These are phyloP conservation scores for Chlorops oryzae DNA, from an alignment of 1,140 invertebrate species.

Conservation along the genomic window DNA sequence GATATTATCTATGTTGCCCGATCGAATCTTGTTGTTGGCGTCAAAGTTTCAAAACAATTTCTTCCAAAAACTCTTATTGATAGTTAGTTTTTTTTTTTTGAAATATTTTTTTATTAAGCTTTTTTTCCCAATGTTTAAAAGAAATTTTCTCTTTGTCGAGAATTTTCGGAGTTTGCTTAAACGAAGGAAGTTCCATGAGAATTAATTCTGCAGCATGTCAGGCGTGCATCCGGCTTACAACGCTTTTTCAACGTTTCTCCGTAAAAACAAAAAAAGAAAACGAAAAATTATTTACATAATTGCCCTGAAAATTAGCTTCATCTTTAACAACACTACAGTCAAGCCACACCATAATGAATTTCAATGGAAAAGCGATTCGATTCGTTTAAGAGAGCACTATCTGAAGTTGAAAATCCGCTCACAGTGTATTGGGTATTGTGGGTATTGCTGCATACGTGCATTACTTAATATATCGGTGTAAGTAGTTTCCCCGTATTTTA, in stretches of 20 bases:
- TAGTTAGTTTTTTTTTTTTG: not conserved
- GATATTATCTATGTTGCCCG: not conserved
- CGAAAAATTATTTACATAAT: not conserved
- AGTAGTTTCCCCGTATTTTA: too few relatives aligned
- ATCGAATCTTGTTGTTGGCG: not conserved
- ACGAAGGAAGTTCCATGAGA: constrained; percentile 3
- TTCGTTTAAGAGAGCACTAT: too few relatives aligned
- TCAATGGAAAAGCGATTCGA: too few relatives aligned
- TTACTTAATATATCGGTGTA: too few relatives aligned
- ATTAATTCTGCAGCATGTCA: constrained; percentile 15
- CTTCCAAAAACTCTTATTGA: not conserved
- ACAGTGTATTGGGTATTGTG: too few relatives aligned
- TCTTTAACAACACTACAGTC: too few relatives aligned
- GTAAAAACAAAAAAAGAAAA: not conserved
- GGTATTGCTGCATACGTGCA: too few relatives aligned
- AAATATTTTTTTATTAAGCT: not conserved
- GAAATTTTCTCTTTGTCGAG: not conserved
- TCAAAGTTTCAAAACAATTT: not conserved
- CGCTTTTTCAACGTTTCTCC: constrained; percentile 11
- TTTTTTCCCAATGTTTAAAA: not conserved
- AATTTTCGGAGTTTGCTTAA: constrained; percentile 21
- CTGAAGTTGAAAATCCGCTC: too few relatives aligned
- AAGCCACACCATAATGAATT: too few relatives aligned
- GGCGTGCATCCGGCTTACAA: too few relatives aligned
- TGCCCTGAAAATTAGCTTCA: too few relatives aligned